phyloP scores from a whole-genome alignment of 2,888 invertebrate genomes.

The Odontothrips loti region DNA sequence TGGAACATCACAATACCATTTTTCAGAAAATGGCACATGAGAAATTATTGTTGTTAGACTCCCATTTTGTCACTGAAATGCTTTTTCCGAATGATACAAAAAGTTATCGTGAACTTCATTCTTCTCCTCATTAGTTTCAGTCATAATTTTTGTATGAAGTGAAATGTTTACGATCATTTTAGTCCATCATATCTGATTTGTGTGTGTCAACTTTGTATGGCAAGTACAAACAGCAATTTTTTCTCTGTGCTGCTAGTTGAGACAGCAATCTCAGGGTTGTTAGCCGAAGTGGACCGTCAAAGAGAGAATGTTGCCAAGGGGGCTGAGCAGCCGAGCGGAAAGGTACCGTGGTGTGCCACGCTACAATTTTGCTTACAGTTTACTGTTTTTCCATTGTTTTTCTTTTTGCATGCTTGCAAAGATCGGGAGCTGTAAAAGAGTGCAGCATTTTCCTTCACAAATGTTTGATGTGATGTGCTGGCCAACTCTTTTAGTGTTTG shows the following conservation, averaged over 20 bases:
- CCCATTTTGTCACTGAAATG: not conserved
- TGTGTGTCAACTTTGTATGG: slow-evolving; percentile 31
- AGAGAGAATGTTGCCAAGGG: slow-evolving; percentile 56
- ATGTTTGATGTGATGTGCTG: no score
- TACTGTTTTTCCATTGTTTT: slow-evolving; percentile 28
- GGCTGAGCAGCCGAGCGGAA: slow-evolving; percentile 37
- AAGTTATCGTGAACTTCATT: no score
- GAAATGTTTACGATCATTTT: not conserved
- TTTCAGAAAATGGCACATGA: not conserved
- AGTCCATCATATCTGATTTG: slow-evolving; percentile 32
- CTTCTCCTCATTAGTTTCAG: no score
- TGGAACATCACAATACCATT: not conserved
- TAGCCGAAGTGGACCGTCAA: slow-evolving; percentile 69
- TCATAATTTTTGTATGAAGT: slow-evolving; percentile 17
- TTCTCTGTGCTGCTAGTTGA: slow-evolving; percentile 56
- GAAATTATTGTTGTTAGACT: not conserved
- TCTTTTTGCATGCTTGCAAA: slow-evolving; percentile 28
- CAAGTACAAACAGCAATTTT: slow-evolving; percentile 15
- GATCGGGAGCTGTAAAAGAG: not conserved
- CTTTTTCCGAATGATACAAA: not conserved
- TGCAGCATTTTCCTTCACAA: not conserved
- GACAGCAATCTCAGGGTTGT: slow-evolving; percentile 73
- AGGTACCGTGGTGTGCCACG: slow-evolving; percentile 25
- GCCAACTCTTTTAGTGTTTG: no score
- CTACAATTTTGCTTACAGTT: slow-evolving; percentile 22